Evolutionary conservation across 2,888 invertebrate species (phyloP), one percentile per base, ranked within the genome.

Genomic region (Gibbula magus): DNA sequence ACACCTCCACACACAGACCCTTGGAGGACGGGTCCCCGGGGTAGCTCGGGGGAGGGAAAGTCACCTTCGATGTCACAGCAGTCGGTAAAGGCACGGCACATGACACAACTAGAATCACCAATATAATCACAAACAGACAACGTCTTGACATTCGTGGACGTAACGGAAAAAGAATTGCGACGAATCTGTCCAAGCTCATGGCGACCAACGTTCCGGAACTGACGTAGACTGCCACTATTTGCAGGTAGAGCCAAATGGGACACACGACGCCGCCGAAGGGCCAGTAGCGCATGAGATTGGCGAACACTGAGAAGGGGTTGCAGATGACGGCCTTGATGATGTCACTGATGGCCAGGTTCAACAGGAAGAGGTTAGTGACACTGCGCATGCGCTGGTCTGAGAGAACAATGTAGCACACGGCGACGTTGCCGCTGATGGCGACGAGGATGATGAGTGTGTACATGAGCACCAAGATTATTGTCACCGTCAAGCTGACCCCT

Each of bases 141-240:
- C 94, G 94, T 89, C 96, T 96, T 51, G 96, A 96, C 90, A 97
- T 94, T 56, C 97, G 94, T 0, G 97, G 97, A 85, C 95, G 94
- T 78, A 98, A 93, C 0, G 98, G 98, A 94, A 96, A 96, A 95
- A 97, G 95, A 81, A 98, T 97, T 76, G 97, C 97, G 92, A 97
- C 95, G 91, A 97, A 98, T n/a, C 97, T 95, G 93, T 98, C 98
- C 79, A 97, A 95, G 86, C 97, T 97, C 92, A 98, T 97, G 56
- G 97, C 97, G 45, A 98, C 96, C 88, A 98, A 93, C 0, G 98
- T 98, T 92, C 98, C 98, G 8, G 98, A 97, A 91, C 96, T 96
- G 80, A 97, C 96, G 82, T 94, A 93, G n/a, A 94, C 94, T 0
- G 92, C 90, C 32, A 92, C 91, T 2, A 80, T 93, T 92, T 97